A percentile compares a stretch with the other conserved stretches of the same genome.
Evolutionary conservation across 1,140 invertebrate species (phyloP).

Genomic region (Tetranychus cinnabarinus): DNA sequence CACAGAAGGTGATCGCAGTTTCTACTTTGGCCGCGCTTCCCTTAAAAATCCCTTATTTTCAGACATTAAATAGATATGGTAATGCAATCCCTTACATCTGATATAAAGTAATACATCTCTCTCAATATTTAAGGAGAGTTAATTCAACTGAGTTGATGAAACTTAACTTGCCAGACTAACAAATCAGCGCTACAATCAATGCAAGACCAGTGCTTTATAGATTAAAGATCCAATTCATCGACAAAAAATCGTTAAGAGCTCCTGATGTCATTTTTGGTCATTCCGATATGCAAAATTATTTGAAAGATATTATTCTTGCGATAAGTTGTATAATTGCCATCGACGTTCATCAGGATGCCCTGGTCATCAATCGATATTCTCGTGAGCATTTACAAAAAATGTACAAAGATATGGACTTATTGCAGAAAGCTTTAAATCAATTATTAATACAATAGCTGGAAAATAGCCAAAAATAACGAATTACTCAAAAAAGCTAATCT

Average conservation of each 20-base stretch:
- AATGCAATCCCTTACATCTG: no score
- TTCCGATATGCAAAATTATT: constrained; percentile 67
- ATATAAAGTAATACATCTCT: no score
- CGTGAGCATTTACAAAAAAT: constrained; percentile 58
- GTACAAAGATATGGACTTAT: constrained; percentile 73
- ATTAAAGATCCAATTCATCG: constrained; percentile 91
- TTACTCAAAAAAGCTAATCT: no score
- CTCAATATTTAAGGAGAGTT: no score
- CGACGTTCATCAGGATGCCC: constrained; percentile 68
- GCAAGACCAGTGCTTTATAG: constrained; percentile 33
- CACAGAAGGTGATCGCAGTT: no score
- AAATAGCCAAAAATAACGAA: no score
- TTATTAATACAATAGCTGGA: constrained; percentile 18
- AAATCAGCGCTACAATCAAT: constrained; percentile 1
- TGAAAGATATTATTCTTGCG: constrained; percentile 68
- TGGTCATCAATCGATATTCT: constrained; percentile 62
- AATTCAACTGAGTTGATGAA: constrained; percentile 51
- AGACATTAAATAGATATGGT: no score
- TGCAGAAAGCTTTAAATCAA: constrained; percentile 64
- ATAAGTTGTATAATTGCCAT: constrained; percentile 53
- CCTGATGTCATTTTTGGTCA: constrained; percentile 94
- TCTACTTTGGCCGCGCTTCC: no score
- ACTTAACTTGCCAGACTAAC: constrained; percentile 42
- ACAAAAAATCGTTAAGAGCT: constrained; percentile 81
- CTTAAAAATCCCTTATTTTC: no score